Evolutionary conservation across 2,113 vertebrate species (phyloP).

Genomic region (Alligator mississippiensis): DNA sequence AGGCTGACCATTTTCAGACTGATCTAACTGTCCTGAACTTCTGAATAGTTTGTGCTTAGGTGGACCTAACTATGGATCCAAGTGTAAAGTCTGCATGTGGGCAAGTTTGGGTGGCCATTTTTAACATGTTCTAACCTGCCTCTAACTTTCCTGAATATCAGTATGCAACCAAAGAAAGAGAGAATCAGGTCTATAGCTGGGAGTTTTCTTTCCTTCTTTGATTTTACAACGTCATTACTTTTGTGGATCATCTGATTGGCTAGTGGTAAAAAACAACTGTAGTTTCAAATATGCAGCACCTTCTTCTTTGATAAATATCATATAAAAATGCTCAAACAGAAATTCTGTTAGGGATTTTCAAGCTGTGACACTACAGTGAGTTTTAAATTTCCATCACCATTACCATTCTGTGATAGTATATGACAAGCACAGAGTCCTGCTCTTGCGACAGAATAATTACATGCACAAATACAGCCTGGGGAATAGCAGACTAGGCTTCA

Average conservation of each 20-base stretch:
- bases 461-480: no score
- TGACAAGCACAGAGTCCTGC: background rate
- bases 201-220: fast-evolving
- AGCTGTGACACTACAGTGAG: background rate
- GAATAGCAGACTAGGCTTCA: no score
- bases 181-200: background rate
- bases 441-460: no score
- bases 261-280: background rate
- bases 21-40: no score
- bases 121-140: no score
- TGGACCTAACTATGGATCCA: no score
- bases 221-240: background rate
- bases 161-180: background rate
- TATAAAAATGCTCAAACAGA: background rate
- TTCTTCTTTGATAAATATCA: fast-evolving
- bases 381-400: background rate
- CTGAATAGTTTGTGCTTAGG: no score
- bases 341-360: background rate
- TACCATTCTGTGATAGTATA: background rate
- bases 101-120: no score
- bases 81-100: no score
- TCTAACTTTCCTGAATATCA: no score
- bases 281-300: background rate
- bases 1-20: no score
- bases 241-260: background rate